Base-by-base conservation (phyloP, 2,113 vertebrate genomes). In the Phycodurus eques region DNA sequence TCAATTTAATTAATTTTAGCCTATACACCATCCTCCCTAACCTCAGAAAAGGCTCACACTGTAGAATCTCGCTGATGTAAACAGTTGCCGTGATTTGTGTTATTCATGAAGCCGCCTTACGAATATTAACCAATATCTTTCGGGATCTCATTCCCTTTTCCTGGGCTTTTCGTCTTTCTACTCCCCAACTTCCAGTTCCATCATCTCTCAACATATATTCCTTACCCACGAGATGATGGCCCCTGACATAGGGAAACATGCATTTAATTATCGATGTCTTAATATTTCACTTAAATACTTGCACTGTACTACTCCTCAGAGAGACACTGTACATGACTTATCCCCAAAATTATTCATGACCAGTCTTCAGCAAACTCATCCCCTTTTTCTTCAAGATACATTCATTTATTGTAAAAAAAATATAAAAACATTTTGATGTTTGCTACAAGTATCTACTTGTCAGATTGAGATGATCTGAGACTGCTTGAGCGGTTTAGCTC, bases 231-330 rank as follows among this genome's bases (percentile, higher is more conserved):
- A 77, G 78, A 86, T 46, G 63, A 44, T 76, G 76, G 65, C 72
- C 73, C 70, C 73, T 75, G 79, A 85, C 85, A 87, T 74, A 65
- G 46, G 78, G 74, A 77, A 74, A 85, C 77, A 78, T 70, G 12
- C 65, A 80, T 82, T 82, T 73, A 90, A 84, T 90, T 84, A 87
- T 85, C 83, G 65, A 80, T 82, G 77, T 80, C 74, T 71, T 81
- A 80, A 77, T 87, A 82, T 88, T 91, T 89, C 81, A 83, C 78
- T 87, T 83, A 83, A 90, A 80, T 64, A 82, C 79, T 80, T 62
- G 59, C 76, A 82, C 75, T 80, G 60, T 77, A 72, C 73, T 51
- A 39, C 63, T 78, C 84, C 75, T 74, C 44, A 47, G 83, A 74
- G 81, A 84, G 68, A 75, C 31, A 43, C 80, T 74, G 70, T 87